Evolutionary conservation across 2,888 invertebrate species (phyloP).

Genomic region (Tortricodes alternella): DNA sequence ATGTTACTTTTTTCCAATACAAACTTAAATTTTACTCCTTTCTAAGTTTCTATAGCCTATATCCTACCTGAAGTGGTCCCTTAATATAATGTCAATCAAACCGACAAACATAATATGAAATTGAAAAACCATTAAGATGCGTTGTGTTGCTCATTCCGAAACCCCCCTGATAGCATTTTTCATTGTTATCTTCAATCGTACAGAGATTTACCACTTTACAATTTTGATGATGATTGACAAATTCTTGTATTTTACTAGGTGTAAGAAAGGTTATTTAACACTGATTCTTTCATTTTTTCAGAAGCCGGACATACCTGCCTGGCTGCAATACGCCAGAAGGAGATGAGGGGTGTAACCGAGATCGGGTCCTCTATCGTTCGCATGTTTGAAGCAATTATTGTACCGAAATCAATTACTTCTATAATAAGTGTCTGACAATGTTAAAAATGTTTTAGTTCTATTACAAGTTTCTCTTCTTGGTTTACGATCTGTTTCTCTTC

Average conservation of each 20-base stretch:
- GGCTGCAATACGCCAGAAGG: conserved; percentile 95
- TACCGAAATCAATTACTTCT: conserved; percentile 46
- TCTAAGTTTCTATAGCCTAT: too few species aligned
- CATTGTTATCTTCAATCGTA: too few species aligned
- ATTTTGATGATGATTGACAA: background rate
- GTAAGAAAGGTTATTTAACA: background rate
- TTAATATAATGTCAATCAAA: too few species aligned
- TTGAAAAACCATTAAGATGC: too few species aligned
- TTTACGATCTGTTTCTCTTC: background rate
- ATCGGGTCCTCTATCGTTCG: conserved; percentile 50
- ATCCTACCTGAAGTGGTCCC: too few species aligned
- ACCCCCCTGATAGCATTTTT: too few species aligned
- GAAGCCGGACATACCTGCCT: conserved; percentile 76
- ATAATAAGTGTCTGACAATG: background rate
- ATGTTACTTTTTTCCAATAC: too few species aligned
- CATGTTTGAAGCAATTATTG: conserved; percentile 42
- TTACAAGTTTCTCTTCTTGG: too few species aligned
- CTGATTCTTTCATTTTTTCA: conserved; percentile 45
- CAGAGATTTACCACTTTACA: too few species aligned
- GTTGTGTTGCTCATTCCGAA: too few species aligned
- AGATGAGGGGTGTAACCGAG: conserved; percentile 93
- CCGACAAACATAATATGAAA: too few species aligned
- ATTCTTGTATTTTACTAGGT: background rate
- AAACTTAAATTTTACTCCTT: too few species aligned
- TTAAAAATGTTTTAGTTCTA: background rate